A percentile compares a stretch with the other conserved stretches of the same genome.
Evolutionary conservation across 2,113 vertebrate genomes (phyloP).

Genomic region (Macquaria australasica): DNA sequence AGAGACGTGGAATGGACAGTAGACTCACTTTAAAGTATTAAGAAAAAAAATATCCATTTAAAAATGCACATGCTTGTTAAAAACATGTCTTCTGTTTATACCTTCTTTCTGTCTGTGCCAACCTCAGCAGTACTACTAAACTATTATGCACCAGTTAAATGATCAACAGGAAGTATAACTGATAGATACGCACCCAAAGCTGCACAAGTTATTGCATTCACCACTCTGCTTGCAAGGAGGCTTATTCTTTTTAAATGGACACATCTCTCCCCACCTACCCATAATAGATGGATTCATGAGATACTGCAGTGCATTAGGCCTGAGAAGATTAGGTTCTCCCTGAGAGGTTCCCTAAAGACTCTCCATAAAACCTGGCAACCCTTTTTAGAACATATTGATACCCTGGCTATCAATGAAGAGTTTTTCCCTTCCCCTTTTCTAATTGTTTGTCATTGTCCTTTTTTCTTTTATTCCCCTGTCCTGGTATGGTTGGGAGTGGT

Average conservation of each 20-base stretch:
- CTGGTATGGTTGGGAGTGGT: no score
- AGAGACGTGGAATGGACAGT: no score
- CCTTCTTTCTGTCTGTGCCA: neutral
- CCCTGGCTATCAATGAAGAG: no score
- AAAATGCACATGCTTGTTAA: neutral
- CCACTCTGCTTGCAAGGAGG: neutral
- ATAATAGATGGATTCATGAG: constrained; percentile 9
- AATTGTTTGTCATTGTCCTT: no score
- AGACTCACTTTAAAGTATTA: neutral
- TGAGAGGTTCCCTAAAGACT: neutral
- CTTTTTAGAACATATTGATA: neutral
- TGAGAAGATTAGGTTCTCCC: constrained; percentile 1
- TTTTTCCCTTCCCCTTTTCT: no score
- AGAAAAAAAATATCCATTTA: no score
- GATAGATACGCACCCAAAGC: neutral
- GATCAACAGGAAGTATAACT: neutral
- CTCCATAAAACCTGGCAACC: neutral
- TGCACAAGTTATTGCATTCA: neutral
- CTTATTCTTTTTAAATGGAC: constrained; percentile 1
- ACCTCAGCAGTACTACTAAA: neutral
- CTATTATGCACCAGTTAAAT: no score
- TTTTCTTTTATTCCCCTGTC: no score
- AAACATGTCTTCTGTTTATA: neutral
- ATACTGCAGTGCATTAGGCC: neutral
- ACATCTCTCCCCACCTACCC: constrained; percentile 1